These are phyloP conservation scores for Anolis sagrei DNA, from an alignment of 2,113 vertebrate genomes.

Conservation along the genomic window DNA sequence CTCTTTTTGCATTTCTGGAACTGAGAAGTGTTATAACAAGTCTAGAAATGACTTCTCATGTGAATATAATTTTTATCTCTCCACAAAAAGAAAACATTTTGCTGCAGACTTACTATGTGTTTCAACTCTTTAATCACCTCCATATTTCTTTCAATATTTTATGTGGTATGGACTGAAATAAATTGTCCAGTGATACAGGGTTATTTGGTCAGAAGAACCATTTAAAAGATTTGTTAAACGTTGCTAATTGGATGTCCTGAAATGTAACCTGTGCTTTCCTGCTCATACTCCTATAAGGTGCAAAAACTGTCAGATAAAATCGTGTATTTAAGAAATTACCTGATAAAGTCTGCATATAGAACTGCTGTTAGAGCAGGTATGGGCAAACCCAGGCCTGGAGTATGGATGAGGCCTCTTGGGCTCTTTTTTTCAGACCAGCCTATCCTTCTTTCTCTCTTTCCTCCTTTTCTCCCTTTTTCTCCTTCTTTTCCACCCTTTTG, in stretches of 20 bases:
- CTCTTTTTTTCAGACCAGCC: no score
- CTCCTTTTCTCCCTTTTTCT: no score
- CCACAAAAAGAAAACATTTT: background rate
- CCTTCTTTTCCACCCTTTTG: no score
- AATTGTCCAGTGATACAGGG: background rate
- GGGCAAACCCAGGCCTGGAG: no score
- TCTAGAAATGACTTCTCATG: slow-evolving; percentile 40
- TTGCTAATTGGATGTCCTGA: background rate
- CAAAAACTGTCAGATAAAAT: background rate
- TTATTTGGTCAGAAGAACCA: background rate
- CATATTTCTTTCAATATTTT: background rate
- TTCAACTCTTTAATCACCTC: background rate
- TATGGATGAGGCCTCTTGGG: no score
- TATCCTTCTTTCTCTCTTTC: no score
- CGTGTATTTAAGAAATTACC: background rate
- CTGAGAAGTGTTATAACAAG: slow-evolving; percentile 68
- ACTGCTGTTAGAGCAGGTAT: no score
- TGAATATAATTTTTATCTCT: slow-evolving; percentile 26
- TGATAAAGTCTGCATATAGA: background rate
- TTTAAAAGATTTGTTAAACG: background rate
- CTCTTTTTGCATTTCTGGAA: slow-evolving; percentile 51
- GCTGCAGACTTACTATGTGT: background rate
- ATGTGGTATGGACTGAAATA: background rate
- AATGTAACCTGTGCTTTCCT: background rate
- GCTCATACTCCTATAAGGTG: background rate